Conservation (phyloP, 2,888 invertebrate genomes). For the Acrobeloides nanus region DNA sequence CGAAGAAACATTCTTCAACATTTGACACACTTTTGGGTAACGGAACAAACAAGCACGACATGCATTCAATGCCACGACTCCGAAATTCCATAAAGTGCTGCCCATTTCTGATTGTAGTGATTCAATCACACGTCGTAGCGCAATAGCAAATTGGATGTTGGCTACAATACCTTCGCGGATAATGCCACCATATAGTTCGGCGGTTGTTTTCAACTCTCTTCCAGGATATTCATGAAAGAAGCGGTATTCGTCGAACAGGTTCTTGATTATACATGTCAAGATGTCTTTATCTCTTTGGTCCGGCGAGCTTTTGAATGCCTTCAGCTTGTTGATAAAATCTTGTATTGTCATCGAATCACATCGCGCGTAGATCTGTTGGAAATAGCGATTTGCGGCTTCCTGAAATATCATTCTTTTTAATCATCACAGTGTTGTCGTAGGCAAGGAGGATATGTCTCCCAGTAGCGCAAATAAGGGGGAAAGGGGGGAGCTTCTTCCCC, state of each 20-base stretch:
- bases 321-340: constrained; percentile 88
- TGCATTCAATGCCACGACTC: constrained; percentile 76
- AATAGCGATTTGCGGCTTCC: too few relatives aligned
- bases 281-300: constrained; percentile 69
- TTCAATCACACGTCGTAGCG: constrained; percentile 46
- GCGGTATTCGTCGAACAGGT: constrained; percentile 93
- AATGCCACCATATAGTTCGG: constrained; percentile 85
- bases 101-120: constrained; percentile 78
- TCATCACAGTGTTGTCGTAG: too few relatives aligned
- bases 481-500: too few relatives aligned
- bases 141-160: constrained; percentile 49
- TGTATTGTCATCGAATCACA: constrained; percentile 85
- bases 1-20: constrained; percentile 72
- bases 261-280: constrained; percentile 91
- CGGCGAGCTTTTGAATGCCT: constrained; percentile 83
- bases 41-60: constrained; percentile 83
- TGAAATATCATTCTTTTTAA: too few relatives aligned
- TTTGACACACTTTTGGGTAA: constrained; percentile 86
- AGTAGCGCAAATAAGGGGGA: too few relatives aligned
- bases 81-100: constrained; percentile 90
- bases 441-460: too few relatives aligned
- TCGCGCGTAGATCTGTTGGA: constrained; percentile 73
- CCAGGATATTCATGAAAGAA: constrained; percentile 98
- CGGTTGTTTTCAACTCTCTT: constrained; percentile 90
- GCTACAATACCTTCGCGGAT: constrained; percentile 49